A percentile compares a stretch with the other conserved stretches of the same genome.
Conservation (phyloP, 2,113 vertebrate species). For the Anolis sagrei region DNA sequence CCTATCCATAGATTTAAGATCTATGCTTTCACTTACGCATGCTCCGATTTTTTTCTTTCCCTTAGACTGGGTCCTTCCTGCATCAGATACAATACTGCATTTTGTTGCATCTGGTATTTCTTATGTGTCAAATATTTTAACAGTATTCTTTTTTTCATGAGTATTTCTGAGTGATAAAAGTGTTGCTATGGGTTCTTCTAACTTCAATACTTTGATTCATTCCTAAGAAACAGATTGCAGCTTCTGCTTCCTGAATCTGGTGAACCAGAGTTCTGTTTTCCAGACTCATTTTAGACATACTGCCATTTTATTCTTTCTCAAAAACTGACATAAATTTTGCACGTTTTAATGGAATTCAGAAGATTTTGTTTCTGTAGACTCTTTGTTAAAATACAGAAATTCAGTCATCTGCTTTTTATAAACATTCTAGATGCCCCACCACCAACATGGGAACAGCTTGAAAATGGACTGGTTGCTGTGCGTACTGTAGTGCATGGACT, state of each 20-base stretch:
- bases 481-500: constrained; percentile 97
- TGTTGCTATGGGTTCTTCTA: neutral
- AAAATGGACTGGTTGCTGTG: constrained; percentile 96
- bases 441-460: constrained; percentile 96
- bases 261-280: neutral
- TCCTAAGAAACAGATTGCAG: neutral
- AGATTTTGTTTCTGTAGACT: neutral
- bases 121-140: too few species aligned
- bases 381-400: neutral
- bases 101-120: too few species aligned
- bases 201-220: neutral
- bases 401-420: constrained; percentile 19
- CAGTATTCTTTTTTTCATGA: too few species aligned
- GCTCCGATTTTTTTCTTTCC: too few species aligned
- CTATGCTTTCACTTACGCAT: too few species aligned
- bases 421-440: constrained; percentile 88
- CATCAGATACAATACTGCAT: too few species aligned
- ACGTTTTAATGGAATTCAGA: neutral
- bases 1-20: too few species aligned
- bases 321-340: fast-evolving
- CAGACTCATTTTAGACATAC: neutral
- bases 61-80: too few species aligned
- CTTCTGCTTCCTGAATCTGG: neutral
- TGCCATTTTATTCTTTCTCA: neutral
- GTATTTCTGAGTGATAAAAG: neutral